Base-by-base conservation (phyloP, 2,113 vertebrate species). In the Rafetus swinhoei region DNA sequence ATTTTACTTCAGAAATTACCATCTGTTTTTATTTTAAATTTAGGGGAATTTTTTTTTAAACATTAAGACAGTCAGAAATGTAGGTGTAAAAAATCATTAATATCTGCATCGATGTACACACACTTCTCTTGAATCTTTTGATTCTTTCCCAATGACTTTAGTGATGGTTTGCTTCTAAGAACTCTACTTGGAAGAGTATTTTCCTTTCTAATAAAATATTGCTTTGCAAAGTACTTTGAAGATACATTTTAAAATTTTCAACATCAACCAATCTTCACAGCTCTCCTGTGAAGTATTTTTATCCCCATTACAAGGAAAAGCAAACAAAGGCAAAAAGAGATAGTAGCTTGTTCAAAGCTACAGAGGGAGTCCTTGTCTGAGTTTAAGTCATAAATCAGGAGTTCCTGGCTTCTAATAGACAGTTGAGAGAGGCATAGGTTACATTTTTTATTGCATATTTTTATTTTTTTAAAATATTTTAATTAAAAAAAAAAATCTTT, bases 31-130 rank as follows among this genome's bases (percentile, higher is more conserved):
- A 35, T 69, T 19, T 79, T 86, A 57, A 87, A 84, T 69, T 89
- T 93, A 83, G 7, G 79, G 35, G 81, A 90, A 87, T 76, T 87
- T 79, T 84, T 91, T 92, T 54, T 53, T 79, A 95, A 93, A 92
- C 85, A 88, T 65, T 81, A 76, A 77, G 84, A 55, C 84, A n/a
- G 52, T 81, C 15, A 56, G 90, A 84, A 92, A 90, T 32, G 62
- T 94, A 88, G 60, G 24, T 76, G 57, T n/a, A 54, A n/a, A 87
- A 6, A 80, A 59, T 25, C 76, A 79, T 80, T 13, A 22, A 55
- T 54, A 52, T 60, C 35, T 55, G 7, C 25, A 10, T 84, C 79
- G 21, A 82, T 59, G 59, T 35, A 9, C 24, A 85, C 15, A 91
- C 85, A 72, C 79, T 85, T 76, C 55, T 60, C 74, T 39, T 86